Evolutionary conservation across 2,888 invertebrate genomes (phyloP), one percentile per base, ranked within the genome.

Genomic region (Drosophila kanekoi): DNA sequence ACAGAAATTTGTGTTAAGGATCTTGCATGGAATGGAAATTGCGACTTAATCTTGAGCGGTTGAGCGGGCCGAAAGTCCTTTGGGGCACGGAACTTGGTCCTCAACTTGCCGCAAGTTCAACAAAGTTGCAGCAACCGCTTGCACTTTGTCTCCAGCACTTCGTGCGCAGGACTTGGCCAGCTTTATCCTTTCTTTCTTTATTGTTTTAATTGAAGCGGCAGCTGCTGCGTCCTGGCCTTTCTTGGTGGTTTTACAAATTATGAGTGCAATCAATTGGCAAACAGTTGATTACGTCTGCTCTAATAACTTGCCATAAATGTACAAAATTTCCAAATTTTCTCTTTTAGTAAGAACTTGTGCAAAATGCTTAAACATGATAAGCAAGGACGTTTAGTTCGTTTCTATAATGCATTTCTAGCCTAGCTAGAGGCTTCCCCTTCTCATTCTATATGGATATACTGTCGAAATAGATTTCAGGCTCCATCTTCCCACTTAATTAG

Each of bases 131-230:
- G 60, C 52, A 56, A 56, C 18, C 58, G 37, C 48, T 62, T 77
- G 59, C 68, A 56, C 62, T 68, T 64, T 64, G 52, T 63, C 56
- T 58, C 47, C 38, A 14, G 47, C 54, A 43, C 37, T 60, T 51
- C 37, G 58, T 51, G 11, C 45, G 9, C 53, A 8, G 28, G 49
- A 60, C 64, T 68, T 63, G 9, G 52, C 18, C 28, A 49, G 43
- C 43, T 59, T 59, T 53, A 28, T 66, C 35, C 49, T 62, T 62
- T 38, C 51, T 68, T 68, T 52, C 38, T 45, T 70, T 45, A 58
- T 72, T 63, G 66, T 68, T 63, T 63, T 70, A 82, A 81, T 72
- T 78, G 69, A 64, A 61, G n/a, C n/a, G 70, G 59, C 79, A 72
- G 77, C 69, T 73, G 68, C 37, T 53, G 37, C 49, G 45, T 23